Base-by-base conservation (phyloP, 2,888 invertebrate genomes). In the Caenorhabditis auriculariae region DNA sequence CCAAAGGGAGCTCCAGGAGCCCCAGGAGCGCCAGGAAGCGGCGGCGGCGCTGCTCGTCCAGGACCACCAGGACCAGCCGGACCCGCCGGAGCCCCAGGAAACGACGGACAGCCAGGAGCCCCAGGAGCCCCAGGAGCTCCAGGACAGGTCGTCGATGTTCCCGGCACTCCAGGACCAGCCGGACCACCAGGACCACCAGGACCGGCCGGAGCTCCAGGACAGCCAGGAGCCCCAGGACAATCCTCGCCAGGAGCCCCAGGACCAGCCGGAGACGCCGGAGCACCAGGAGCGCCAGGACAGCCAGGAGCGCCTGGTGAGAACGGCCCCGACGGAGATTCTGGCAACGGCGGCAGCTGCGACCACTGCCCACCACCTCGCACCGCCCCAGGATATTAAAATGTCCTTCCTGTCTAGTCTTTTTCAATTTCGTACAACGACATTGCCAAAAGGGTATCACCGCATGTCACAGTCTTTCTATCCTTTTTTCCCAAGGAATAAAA, bases 171-270 rank as follows among this genome's bases (percentile, higher is more conserved):
- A 45, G 61, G 69, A 54, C 54, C 59, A 53, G 47, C 60, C 21
- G 71, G 71, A 54, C 60, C 66, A 54, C 55, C 59, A 47, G 73
- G 70, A 65, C 50, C 54, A 47, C 54, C 56, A 44, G 74, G 74
- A 64, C 55, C 62, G 27, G 56, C 61, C 51, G 77, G 71, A 52
- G 62, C 57, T 42, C 54, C 66, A 43, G 72, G 73, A 58, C 54
- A 66, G 35, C 55, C 56, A 39, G 72, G 72, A 54, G 50, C 54
- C 32, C 62, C 64, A 44, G 76, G 76, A 50, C 66, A 63, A 43
- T n/a, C n/a, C n/a, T n/a, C n/a, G n/a, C 64, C 71, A n/a, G 74
- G 73, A 26, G 55, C 61, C 19, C 65, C 72, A 55, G 68, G 73
- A 46, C 66, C 66, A 50, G 69, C 67, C 19, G 75, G 75, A 60